phyloP scores from a whole-genome alignment of 2,888 invertebrate species.

The Lepidocyrtoides sp. region DNA sequence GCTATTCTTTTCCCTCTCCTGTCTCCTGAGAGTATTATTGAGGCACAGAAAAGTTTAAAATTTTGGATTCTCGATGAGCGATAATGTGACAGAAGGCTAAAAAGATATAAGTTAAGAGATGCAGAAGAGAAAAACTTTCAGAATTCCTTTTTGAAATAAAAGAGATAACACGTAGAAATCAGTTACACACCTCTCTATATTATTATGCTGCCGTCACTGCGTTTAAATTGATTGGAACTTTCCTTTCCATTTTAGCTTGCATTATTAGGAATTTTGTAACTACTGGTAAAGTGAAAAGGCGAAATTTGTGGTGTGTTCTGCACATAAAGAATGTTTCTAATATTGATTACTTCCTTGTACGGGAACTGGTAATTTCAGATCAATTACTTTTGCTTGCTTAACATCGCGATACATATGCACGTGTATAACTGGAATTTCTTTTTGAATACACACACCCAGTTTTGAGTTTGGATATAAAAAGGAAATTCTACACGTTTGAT shows the following conservation, averaged over 20 bases:
- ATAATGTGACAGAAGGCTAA: background rate
- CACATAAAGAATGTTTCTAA: background rate
- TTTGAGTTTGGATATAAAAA: background rate
- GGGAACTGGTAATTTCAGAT: slow-evolving; percentile 56
- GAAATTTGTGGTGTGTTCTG: background rate
- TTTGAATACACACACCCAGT: background rate
- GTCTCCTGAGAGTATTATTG: background rate
- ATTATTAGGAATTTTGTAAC: background rate
- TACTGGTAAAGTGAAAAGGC: background rate
- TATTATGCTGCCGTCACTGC: background rate
- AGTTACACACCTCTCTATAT: background rate
- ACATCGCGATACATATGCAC: background rate
- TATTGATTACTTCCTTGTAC: slow-evolving; percentile 51
- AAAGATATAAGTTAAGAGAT: background rate
- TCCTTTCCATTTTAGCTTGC: background rate
- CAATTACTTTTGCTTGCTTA: slow-evolving; percentile 39
- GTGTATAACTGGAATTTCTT: slow-evolving; percentile 15
- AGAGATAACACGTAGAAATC: background rate
- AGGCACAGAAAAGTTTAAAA: slow-evolving; percentile 17
- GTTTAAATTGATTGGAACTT: background rate
- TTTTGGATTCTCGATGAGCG: background rate
- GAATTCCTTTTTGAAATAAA: background rate
- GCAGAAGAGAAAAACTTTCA: background rate
- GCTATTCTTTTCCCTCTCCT: slow-evolving; percentile 21
- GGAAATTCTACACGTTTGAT: background rate